Conservation (phyloP, 64 coral and sea anemone genomes). For the Montipora efflorescens region DNA sequence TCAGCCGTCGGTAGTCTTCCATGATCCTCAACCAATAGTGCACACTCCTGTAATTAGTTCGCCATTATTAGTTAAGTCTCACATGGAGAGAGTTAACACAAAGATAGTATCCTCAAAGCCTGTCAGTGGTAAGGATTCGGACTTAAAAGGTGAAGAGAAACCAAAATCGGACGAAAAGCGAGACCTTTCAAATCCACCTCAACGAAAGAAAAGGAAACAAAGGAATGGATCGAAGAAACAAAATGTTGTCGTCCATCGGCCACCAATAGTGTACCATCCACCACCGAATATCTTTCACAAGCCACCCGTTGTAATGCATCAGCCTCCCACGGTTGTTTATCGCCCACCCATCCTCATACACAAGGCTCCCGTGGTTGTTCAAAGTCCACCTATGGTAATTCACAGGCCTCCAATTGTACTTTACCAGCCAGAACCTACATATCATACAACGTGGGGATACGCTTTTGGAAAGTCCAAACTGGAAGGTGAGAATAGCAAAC, state of each 20-base stretch:
- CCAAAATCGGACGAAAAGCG: slow-evolving; percentile 3
- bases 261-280: slow-evolving; percentile 58
- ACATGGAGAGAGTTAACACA: background rate
- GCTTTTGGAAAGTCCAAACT: slow-evolving; percentile 70
- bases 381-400: slow-evolving; percentile 66
- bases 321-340: slow-evolving; percentile 62
- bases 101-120: background rate
- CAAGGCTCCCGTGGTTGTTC: slow-evolving; percentile 73
- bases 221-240: slow-evolving; percentile 29
- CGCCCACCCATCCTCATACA: slow-evolving; percentile 73
- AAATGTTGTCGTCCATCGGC: slow-evolving; percentile 33
- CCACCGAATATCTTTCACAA: slow-evolving; percentile 69
- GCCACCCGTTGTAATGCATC: slow-evolving; percentile 72
- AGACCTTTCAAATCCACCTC: background rate
- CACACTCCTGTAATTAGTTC: slow-evolving; percentile 64
- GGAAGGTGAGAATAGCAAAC: slow-evolving; percentile 13
- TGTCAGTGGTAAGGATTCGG: background rate
- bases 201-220: background rate
- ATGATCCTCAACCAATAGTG: slow-evolving; percentile 74
- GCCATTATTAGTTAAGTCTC: slow-evolving; percentile 43
- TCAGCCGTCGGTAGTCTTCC: slow-evolving; percentile 85
- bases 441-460: slow-evolving; percentile 35
- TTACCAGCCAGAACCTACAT: slow-evolving; percentile 73
- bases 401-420: slow-evolving; percentile 74
- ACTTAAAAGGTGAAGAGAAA: background rate